phyloP scores from a whole-genome alignment of 2,888 invertebrate genomes.

The Folsomia manolachei region DNA sequence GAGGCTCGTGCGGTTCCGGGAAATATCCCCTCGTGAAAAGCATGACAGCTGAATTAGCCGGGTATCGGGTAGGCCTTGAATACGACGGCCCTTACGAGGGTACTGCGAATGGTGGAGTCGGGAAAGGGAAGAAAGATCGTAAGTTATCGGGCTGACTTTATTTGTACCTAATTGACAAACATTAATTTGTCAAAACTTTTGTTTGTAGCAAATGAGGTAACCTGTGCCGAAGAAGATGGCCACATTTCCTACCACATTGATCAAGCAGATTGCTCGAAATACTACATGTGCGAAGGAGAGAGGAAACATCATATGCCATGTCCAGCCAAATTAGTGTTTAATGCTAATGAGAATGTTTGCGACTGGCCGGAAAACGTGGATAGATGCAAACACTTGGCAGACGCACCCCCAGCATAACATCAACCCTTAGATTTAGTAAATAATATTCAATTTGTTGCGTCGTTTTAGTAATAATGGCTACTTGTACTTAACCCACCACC shows the following conservation, averaged over 20 bases:
- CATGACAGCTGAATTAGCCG: constrained; percentile 78
- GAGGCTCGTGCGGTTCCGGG: constrained; percentile 82
- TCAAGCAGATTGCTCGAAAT: constrained; percentile 86
- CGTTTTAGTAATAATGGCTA: neutral
- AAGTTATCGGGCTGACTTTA: constrained; percentile 19
- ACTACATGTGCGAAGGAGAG: constrained; percentile 95
- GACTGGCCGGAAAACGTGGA: constrained; percentile 96
- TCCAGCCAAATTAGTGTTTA: constrained; percentile 86
- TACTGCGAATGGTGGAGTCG: constrained; percentile 64
- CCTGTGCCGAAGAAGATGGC: constrained; percentile 90
- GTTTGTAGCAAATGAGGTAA: constrained; percentile 75
- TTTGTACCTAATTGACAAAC: neutral
- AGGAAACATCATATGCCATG: constrained; percentile 92
- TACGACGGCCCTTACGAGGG: constrained; percentile 85
- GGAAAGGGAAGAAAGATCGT: constrained; percentile 52
- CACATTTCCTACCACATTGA: constrained; percentile 91
- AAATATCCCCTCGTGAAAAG: constrained; percentile 86
- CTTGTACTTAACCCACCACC: constrained; percentile 2
- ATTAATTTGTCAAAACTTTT: constrained; percentile 31
- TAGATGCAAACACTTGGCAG: constrained; percentile 63
- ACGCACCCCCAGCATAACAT: constrained; percentile 32
- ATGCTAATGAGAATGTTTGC: constrained; percentile 83
- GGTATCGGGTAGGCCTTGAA: constrained; percentile 75
- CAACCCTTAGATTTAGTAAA: neutral
- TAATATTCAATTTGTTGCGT: neutral